Conservation (phyloP, 2,888 invertebrate species). For the Ormyrus rosae region DNA sequence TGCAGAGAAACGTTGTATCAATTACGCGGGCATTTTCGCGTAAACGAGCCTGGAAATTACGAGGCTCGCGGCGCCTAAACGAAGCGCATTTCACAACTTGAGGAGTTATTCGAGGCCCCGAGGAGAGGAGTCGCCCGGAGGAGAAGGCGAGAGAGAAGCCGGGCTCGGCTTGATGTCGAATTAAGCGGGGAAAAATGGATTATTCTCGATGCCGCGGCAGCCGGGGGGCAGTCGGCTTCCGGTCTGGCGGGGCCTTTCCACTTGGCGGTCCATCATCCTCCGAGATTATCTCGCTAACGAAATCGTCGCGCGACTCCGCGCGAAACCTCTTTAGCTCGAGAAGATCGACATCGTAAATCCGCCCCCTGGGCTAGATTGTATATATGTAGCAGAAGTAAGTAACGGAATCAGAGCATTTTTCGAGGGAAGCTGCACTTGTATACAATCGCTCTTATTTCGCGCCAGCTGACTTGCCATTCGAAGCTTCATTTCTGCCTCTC, state of each 20-base stretch:
- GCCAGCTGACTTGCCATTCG: conserved; percentile 14
- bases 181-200: conserved; percentile 45
- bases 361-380: background rate
- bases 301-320: conserved; percentile 28
- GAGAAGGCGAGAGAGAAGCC: background rate
- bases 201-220: conserved; percentile 23
- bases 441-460: conserved; percentile 26
- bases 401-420: background rate
- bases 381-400: background rate
- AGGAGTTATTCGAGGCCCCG: too few relatives aligned
- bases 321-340: background rate
- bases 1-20: too few relatives aligned
- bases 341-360: conserved; percentile 18
- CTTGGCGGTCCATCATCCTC: conserved; percentile 36
- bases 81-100: too few relatives aligned
- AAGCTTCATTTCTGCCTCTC: too few relatives aligned
- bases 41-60: too few relatives aligned
- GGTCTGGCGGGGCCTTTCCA: background rate
- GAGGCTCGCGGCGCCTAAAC: too few relatives aligned
- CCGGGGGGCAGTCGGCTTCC: background rate
- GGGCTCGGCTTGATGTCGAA: conserved; percentile 18
- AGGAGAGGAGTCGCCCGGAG: too few relatives aligned
- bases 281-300: conserved; percentile 44
- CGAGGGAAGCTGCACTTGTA: background rate
- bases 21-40: too few relatives aligned